These are phyloP conservation scores for Limnephilus marmoratus DNA, from an alignment of 2,888 invertebrate genomes.

Conservation along the genomic window DNA sequence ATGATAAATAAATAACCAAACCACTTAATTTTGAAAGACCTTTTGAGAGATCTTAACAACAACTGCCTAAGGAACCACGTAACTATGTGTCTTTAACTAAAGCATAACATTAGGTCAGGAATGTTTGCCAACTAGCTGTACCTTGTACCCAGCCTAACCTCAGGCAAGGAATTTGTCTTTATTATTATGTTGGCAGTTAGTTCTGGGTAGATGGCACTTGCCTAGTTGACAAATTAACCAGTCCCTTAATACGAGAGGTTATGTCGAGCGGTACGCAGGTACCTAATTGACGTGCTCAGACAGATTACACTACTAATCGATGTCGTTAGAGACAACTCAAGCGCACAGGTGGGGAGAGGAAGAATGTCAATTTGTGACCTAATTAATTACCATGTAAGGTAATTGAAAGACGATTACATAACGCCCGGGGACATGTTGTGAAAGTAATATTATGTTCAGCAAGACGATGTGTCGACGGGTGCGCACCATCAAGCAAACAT, in stretches of 20 bases:
- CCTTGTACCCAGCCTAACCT: neutral
- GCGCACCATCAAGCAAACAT: too few species aligned
- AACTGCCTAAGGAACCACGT: neutral
- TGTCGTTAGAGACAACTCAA: neutral
- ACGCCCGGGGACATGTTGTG: neutral
- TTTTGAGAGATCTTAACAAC: neutral
- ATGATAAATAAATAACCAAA: neutral
- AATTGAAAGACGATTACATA: neutral
- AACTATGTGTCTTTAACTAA: neutral
- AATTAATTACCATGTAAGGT: neutral
- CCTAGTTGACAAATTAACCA: neutral
- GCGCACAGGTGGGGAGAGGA: neutral
- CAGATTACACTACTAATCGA: neutral
- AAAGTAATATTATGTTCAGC: neutral
- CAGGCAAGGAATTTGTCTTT: neutral
- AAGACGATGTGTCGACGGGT: neutral
- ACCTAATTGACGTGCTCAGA: neutral
- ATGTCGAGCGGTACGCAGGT: neutral
- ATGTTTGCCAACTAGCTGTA: neutral
- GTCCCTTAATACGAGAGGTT: neutral
- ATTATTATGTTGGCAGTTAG: neutral
- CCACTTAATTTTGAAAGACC: neutral
- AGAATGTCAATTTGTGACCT: neutral
- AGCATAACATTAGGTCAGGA: neutral
- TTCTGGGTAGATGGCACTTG: neutral